phyloP scores from a whole-genome alignment of 2,888 invertebrate species.

The Pristionchus japonicus region DNA sequence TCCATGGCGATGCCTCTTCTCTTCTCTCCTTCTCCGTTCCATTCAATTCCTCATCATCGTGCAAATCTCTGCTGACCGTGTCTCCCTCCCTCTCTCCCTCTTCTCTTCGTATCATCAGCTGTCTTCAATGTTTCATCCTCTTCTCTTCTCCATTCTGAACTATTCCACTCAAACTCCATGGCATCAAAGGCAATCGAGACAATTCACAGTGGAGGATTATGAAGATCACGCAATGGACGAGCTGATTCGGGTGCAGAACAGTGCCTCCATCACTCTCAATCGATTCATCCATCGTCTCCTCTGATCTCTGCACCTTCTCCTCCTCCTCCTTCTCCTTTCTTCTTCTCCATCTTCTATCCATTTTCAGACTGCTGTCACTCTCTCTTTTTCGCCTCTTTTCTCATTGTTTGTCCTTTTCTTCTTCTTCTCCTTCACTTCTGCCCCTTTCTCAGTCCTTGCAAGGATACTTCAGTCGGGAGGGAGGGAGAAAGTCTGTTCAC shows the following conservation, averaged over 20 bases:
- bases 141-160: no score
- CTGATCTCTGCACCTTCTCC: neutral
- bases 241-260: neutral
- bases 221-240: no score
- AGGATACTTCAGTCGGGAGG: neutral
- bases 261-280: neutral
- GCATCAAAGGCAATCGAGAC: neutral
- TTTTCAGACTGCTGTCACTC: conserved; percentile 8
- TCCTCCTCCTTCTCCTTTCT: no score
- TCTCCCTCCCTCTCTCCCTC: neutral
- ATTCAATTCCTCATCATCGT: no score
- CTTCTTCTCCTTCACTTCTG: neutral
- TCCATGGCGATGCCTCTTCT: no score
- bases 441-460: neutral
- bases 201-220: neutral
- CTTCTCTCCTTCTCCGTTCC: no score
- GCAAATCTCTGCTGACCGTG: neutral
- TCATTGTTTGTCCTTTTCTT: conserved; percentile 1
- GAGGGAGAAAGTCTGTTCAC: neutral
- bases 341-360: neutral
- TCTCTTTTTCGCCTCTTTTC: conserved; percentile 6
- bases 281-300: neutral
- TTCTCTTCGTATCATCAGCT: neutral
- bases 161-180: no score
- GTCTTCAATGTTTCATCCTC: neutral